A percentile compares a stretch with the other conserved stretches of the same genome.
Evolutionary conservation across 1,140 invertebrate species (phyloP).

Genomic region (Drosophila yakuba): DNA sequence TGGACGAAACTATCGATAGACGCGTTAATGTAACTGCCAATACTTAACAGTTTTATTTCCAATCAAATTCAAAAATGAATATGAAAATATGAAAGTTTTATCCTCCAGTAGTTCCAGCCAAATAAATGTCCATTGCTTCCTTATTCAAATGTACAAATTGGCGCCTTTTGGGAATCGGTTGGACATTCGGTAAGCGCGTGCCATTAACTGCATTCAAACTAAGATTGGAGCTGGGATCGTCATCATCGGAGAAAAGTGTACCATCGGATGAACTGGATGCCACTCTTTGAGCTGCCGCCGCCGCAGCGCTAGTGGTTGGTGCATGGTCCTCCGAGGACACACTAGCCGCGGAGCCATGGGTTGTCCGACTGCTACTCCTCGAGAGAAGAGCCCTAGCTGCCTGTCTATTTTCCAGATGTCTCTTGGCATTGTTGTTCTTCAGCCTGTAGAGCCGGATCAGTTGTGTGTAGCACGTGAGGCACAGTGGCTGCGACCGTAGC

Average conservation of each 20-base stretch:
- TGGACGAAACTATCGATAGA: conserved; percentile 3
- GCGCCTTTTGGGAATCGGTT: conserved; percentile 62
- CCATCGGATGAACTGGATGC: not conserved
- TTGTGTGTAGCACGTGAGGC: not conserved
- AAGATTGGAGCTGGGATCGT: conserved; percentile 40
- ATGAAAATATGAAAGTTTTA: conserved; percentile 1
- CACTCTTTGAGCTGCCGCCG: not conserved
- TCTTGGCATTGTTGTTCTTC: conserved; percentile 21
- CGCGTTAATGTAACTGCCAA: not conserved
- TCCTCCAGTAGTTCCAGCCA: conserved; percentile 65
- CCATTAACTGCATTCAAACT: conserved; percentile 71
- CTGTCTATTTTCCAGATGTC: not conserved
- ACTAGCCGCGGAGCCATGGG: not conserved
- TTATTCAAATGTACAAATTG: conserved; percentile 38
- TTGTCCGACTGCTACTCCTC: conserved; percentile 33
- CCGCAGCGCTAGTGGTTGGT: not conserved
- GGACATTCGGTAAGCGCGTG: conserved; percentile 56
- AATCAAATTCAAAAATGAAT: not conserved
- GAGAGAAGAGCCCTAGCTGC: conserved; percentile 34
- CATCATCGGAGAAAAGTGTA: conserved; percentile 29
- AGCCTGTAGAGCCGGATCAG: conserved; percentile 5
- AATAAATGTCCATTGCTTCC: conserved; percentile 58
- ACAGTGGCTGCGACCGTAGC: not conserved
- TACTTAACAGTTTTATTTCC: not conserved
- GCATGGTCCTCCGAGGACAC: not conserved